A percentile compares a stretch with the other conserved stretches of the same genome.
These are phyloP conservation scores for Tragelaphus scriptus DNA, from an alignment of 2,113 vertebrate genomes.

Conservation along the genomic window DNA sequence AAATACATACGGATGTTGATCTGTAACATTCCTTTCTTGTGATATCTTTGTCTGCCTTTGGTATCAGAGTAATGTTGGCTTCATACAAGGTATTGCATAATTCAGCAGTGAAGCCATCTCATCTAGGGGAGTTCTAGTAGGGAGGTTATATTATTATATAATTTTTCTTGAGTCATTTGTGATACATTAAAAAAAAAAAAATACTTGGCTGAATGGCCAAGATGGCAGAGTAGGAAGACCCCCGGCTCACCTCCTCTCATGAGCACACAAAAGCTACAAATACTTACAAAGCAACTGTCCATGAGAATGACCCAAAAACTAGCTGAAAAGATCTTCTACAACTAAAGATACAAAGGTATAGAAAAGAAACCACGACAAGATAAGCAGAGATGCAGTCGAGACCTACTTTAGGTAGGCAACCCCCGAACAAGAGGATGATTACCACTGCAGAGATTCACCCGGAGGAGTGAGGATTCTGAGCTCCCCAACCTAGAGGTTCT, in stretches of 20 bases:
- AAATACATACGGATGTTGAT: neutral
- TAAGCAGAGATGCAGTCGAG: neutral
- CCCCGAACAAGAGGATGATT: neutral
- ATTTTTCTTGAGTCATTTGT: neutral
- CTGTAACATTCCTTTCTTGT: neutral
- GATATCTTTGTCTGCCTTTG: neutral
- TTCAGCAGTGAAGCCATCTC: neutral
- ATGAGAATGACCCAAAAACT: neutral
- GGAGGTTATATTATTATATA: neutral
- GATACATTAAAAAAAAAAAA: neutral
- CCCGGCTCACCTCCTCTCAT: neutral
- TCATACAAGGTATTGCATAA: neutral
- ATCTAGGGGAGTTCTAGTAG: neutral
- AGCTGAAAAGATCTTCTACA: neutral
- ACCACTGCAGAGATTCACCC: neutral
- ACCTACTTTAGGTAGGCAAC: neutral
- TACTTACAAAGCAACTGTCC: neutral
- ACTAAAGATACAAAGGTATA: neutral
- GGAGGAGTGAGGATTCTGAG: neutral
- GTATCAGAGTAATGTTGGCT: neutral
- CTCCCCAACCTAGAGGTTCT: neutral
- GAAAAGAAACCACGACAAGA: neutral
- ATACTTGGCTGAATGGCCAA: neutral
- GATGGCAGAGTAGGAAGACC: neutral
- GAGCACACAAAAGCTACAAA: neutral